phyloP scores from a whole-genome alignment of 2,888 invertebrate species.

The Anodontia alba region DNA sequence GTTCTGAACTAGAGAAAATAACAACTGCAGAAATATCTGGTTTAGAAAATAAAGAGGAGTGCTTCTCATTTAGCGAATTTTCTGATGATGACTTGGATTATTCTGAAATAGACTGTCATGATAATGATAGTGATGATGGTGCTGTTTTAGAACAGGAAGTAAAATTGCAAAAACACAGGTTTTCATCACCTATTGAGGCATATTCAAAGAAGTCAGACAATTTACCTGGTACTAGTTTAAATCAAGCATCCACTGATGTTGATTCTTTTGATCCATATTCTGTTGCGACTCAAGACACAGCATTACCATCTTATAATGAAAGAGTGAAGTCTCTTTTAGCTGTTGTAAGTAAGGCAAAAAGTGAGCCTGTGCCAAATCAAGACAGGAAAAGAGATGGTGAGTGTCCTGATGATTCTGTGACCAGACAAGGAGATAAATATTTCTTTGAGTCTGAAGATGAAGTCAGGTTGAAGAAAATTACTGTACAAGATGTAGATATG shows the following conservation, averaged over 20 bases:
- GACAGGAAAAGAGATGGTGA: too few relatives aligned
- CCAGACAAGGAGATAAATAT: too few relatives aligned
- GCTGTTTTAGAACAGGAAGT: conserved; percentile 14
- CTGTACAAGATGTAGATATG: too few relatives aligned
- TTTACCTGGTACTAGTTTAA: too few relatives aligned
- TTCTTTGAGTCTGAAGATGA: too few relatives aligned
- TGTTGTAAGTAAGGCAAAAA: too few relatives aligned
- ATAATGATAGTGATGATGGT: conserved; percentile 53
- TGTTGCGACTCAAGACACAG: background rate
- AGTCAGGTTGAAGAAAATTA: too few relatives aligned
- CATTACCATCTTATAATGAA: background rate
- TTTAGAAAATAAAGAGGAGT: background rate
- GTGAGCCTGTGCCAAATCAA: too few relatives aligned
- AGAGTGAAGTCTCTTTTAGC: background rate
- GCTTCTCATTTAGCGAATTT: background rate
- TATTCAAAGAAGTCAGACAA: too few relatives aligned
- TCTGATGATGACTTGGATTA: conserved; percentile 12
- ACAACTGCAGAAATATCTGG: background rate
- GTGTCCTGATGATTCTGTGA: too few relatives aligned
- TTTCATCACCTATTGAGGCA: background rate
- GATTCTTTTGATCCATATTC: conserved; percentile 9
- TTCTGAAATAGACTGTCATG: conserved; percentile 4
- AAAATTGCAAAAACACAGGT: background rate
- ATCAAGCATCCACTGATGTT: background rate
- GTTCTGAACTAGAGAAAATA: background rate